A percentile compares a stretch with the other conserved stretches of the same genome.
Conservation (phyloP, 2,797 vertebrate genomes). For the Lateolabrax maculatus region DNA sequence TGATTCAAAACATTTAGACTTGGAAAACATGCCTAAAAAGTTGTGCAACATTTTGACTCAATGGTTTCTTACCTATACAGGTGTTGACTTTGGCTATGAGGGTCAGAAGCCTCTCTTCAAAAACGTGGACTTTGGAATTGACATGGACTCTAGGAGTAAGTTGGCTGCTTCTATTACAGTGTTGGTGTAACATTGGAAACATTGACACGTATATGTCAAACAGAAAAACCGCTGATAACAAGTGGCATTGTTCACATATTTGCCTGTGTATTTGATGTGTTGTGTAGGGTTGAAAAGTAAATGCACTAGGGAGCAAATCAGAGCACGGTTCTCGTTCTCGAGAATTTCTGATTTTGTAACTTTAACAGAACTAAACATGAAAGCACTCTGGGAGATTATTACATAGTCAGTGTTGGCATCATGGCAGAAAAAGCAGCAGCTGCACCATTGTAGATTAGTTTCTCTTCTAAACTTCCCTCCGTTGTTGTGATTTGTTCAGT, state of each 20-base stretch:
- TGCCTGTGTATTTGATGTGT: neutral
- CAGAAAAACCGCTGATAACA: neutral
- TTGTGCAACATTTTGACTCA: neutral
- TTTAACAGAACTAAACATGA: neutral
- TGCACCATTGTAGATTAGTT: neutral
- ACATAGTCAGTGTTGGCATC: neutral
- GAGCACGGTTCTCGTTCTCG: neutral
- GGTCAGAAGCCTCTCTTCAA: constrained; percentile 90
- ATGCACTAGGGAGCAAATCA: neutral
- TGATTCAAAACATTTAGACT: neutral
- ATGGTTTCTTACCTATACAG: constrained; percentile 66
- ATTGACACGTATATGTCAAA: neutral
- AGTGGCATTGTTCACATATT: neutral
- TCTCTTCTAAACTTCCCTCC: neutral
- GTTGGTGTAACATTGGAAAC: neutral
- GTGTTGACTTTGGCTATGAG: constrained; percentile 90
- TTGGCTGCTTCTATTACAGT: constrained; percentile 10
- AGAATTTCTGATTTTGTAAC: neutral
- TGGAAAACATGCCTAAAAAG: neutral
- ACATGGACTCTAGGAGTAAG: constrained; percentile 95
- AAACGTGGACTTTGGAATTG: constrained; percentile 95
- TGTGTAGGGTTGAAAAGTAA: neutral
- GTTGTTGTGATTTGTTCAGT: neutral
- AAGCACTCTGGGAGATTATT: neutral
- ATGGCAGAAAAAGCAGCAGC: neutral